Conservation (phyloP, 2,797 vertebrate species). For the Gephyroberyx darwinii region DNA sequence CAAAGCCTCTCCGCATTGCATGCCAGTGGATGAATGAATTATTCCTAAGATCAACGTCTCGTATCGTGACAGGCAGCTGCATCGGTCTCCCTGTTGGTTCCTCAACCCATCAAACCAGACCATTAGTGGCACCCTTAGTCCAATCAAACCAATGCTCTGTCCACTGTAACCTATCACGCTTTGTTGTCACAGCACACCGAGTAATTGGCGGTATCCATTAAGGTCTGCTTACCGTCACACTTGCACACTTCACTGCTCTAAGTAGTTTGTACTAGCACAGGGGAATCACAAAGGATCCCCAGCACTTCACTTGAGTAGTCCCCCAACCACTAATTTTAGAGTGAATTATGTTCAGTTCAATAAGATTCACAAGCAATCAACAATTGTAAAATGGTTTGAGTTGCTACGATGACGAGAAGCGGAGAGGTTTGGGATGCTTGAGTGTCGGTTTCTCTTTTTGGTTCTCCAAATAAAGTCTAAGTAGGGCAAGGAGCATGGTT, state of each 20-base stretch:
- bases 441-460: background rate
- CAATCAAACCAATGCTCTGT: slow-evolving; percentile 65
- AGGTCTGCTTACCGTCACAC: slow-evolving; percentile 60
- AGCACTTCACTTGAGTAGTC: slow-evolving; percentile 22
- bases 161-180: slow-evolving; percentile 62
- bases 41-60: slow-evolving; percentile 40
- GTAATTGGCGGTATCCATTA: slow-evolving; percentile 80
- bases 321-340: slow-evolving; percentile 21
- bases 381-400: background rate
- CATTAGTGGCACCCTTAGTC: slow-evolving; percentile 50
- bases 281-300: slow-evolving; percentile 38
- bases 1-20: background rate
- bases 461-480: background rate
- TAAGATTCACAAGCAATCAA: slow-evolving; percentile 19
- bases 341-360: slow-evolving; percentile 30
- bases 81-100: slow-evolving; percentile 39
- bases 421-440: background rate
- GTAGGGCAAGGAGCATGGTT: background rate
- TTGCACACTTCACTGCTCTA: slow-evolving; percentile 31
- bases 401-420: background rate
- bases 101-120: slow-evolving; percentile 46
- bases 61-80: slow-evolving; percentile 32
- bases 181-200: slow-evolving; percentile 57
- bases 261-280: background rate
- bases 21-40: slow-evolving; percentile 27